phyloP scores from a whole-genome alignment of 2,797 vertebrate species.

The Meda fulgida region DNA sequence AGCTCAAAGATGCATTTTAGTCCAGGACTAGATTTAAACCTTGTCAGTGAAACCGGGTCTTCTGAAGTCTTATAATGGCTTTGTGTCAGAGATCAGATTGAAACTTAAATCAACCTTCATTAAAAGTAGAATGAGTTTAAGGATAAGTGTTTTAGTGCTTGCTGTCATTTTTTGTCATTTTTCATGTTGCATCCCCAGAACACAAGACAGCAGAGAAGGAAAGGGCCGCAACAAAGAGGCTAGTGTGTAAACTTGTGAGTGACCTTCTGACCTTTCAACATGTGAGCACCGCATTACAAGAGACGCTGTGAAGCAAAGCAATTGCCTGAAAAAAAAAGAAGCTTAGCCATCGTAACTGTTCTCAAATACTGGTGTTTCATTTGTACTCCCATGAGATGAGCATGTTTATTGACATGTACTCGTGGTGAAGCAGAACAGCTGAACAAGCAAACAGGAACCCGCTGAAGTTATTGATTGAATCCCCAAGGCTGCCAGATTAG shows the following conservation, averaged over 20 bases:
- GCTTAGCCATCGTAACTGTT: not conserved
- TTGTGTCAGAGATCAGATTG: too few relatives aligned
- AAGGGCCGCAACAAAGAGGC: constrained; percentile 16
- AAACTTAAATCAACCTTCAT: not conserved
- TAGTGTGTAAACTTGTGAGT: constrained; percentile 40
- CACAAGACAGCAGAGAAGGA: constrained; percentile 8
- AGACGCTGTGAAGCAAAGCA: not conserved
- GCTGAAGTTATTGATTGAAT: constrained; percentile 34
- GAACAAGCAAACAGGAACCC: constrained; percentile 47
- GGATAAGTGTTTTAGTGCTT: not conserved
- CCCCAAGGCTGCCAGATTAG: constrained; percentile 29
- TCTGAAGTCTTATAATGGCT: too few relatives aligned
- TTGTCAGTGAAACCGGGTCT: too few relatives aligned
- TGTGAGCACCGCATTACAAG: constrained; percentile 18
- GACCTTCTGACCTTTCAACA: constrained; percentile 37
- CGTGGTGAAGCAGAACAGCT: constrained; percentile 46
- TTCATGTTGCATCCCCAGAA: not conserved
- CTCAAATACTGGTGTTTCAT: constrained; percentile 16
- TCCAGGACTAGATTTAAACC: too few relatives aligned
- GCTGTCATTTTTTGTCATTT: not conserved
- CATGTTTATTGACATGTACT: constrained; percentile 51
- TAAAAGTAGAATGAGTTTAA: not conserved
- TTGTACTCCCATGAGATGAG: constrained; percentile 35
- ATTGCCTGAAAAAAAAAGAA: not conserved
- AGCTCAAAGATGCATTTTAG: too few relatives aligned